Evolutionary conservation across 2,888 invertebrate genomes (phyloP).

Genomic region (Brenthis ino): DNA sequence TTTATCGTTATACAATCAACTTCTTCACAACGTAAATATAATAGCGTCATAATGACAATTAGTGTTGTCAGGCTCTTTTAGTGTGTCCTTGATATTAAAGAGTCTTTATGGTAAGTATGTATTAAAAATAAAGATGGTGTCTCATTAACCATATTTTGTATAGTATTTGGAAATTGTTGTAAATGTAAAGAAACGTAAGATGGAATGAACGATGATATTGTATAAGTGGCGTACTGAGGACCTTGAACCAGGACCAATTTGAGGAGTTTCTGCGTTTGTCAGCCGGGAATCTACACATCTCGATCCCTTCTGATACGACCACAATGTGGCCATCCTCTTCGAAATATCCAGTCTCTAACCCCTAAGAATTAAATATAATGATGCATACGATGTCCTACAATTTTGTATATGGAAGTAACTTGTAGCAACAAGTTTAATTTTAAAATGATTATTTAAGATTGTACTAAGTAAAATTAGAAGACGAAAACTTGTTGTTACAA

Average conservation of each 20-base stretch:
- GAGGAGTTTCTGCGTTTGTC: conserved; percentile 82
- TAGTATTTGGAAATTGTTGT: conserved; percentile 6
- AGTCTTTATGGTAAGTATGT: conserved; percentile 27
- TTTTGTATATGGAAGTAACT: conserved; percentile 32
- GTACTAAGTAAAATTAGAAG: not conserved
- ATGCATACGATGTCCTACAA: conserved; percentile 59
- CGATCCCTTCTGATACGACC: conserved; percentile 84
- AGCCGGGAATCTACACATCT: conserved; percentile 84
- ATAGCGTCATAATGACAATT: conserved; percentile 32
- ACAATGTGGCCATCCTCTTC: conserved; percentile 83
- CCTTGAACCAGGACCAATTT: conserved; percentile 88
- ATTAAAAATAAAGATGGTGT: conserved; percentile 29
- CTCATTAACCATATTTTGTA: conserved; percentile 24
- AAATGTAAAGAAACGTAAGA: conserved; percentile 56
- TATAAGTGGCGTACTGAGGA: conserved; percentile 72
- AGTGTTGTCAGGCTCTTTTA: conserved; percentile 22
- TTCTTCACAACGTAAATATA: conserved; percentile 19
- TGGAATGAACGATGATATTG: conserved; percentile 69
- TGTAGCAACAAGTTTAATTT: conserved; percentile 4
- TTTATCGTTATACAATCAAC: conserved; percentile 20
- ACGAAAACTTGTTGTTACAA: no score
- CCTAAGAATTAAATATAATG: conserved; percentile 71
- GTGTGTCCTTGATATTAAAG: conserved; percentile 20
- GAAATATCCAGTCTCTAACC: conserved; percentile 83
- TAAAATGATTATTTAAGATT: not conserved